These are phyloP conservation scores for Channa striata DNA, from an alignment of 2,797 vertebrate species.

Conservation along the genomic window DNA sequence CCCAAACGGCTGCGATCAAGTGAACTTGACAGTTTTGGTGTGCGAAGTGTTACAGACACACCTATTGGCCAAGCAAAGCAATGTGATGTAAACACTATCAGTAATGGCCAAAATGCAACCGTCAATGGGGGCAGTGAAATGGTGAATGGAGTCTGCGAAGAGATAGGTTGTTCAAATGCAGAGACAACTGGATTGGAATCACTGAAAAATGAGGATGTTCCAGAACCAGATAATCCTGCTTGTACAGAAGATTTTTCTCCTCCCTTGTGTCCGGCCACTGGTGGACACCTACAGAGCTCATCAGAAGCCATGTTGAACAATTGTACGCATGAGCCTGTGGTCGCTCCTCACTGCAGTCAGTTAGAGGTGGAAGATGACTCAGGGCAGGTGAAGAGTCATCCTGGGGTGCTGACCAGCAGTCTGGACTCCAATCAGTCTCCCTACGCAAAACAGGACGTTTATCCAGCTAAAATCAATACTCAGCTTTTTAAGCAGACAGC, in stretches of 20 bases:
- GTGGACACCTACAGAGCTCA: slow-evolving; percentile 10
- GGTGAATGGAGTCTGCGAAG: slow-evolving; percentile 23
- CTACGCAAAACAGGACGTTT: background rate
- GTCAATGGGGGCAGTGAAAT: slow-evolving; percentile 6
- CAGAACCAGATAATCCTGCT: background rate
- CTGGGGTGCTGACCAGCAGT: slow-evolving; percentile 5
- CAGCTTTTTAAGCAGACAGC: slow-evolving; percentile 9
- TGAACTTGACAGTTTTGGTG: slow-evolving; percentile 6
- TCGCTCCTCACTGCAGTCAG: background rate
- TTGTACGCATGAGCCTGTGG: background rate
- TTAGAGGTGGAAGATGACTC: slow-evolving; percentile 2
- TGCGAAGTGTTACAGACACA: slow-evolving; percentile 2
- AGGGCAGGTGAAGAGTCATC: background rate
- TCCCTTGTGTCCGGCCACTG: background rate
- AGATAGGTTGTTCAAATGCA: background rate
- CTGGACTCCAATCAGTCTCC: slow-evolving; percentile 4
- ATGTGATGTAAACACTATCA: background rate
- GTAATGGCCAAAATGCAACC: slow-evolving; percentile 21
- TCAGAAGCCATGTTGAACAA: slow-evolving; percentile 11
- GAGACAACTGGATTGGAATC: slow-evolving; percentile 15
- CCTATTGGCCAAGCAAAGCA: background rate
- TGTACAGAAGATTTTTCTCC: slow-evolving; percentile 3
- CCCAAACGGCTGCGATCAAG: slow-evolving; percentile 59
- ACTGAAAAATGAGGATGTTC: background rate
- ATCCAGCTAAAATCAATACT: slow-evolving; percentile 16